A percentile compares a stretch with the other conserved stretches of the same genome.
Conservation (phyloP, 2,888 invertebrate species). For the Nomada goodeniana region DNA sequence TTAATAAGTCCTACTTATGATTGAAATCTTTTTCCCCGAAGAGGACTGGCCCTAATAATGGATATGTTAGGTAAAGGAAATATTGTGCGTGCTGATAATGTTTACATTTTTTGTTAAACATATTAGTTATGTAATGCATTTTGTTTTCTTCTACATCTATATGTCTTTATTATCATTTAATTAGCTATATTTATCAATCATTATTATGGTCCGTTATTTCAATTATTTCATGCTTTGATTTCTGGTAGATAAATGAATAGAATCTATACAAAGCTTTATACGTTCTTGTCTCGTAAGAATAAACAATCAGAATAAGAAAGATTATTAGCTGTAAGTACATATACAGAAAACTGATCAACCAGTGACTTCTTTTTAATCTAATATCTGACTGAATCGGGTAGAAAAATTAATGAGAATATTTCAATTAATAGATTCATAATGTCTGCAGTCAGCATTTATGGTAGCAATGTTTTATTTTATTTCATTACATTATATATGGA, state of each 20-base stretch:
- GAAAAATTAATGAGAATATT: too few relatives aligned
- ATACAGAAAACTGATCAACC: too few relatives aligned
- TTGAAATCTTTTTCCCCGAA: constrained; percentile 27
- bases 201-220: background rate
- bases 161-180: background rate
- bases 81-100: constrained; percentile 1
- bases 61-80: constrained; percentile 45
- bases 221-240: background rate
- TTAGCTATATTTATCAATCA: background rate
- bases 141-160: background rate
- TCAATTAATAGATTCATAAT: too few relatives aligned
- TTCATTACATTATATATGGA: background rate
- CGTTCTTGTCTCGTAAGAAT: background rate
- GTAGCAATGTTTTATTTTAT: too few relatives aligned
- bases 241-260: too few relatives aligned
- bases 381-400: too few relatives aligned
- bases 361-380: too few relatives aligned
- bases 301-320: background rate
- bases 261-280: background rate
- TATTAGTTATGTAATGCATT: background rate
- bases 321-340: too few relatives aligned
- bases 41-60: constrained; percentile 46
- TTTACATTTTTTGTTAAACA: background rate
- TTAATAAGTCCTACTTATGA: constrained; percentile 36
- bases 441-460: too few relatives aligned